These are phyloP conservation scores for Narcine bancroftii DNA, from an alignment of 2,113 vertebrate genomes.

Conservation along the genomic window DNA sequence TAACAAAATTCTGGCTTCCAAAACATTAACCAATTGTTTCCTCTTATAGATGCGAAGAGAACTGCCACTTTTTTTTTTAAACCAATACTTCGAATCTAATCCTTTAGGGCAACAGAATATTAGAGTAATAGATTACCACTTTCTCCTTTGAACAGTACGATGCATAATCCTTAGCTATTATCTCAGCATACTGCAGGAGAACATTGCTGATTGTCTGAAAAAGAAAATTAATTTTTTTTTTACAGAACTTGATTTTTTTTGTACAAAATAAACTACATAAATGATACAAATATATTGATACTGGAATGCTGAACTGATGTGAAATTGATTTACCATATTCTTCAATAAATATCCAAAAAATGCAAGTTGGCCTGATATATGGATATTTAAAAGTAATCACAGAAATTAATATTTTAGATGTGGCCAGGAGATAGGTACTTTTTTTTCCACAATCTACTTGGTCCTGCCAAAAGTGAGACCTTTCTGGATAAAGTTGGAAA, in stretches of 20 bases:
- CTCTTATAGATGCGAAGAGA: background rate
- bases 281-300: background rate
- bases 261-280: background rate
- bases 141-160: slow-evolving; percentile 94
- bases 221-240: background rate
- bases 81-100: background rate
- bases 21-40: background rate
- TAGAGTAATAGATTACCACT: slow-evolving; percentile 57
- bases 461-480: too few species aligned
- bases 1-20: background rate
- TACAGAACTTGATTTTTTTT: background rate
- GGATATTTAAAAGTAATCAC: background rate
- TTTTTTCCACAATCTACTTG: too few species aligned
- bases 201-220: slow-evolving; percentile 93
- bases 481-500: too few species aligned
- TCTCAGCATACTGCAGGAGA: slow-evolving; percentile 85
- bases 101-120: background rate
- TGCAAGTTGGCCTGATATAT: background rate
- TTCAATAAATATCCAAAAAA: background rate
- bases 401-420: too few species aligned
- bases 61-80: background rate
- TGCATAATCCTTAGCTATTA: slow-evolving; percentile 86
- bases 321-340: background rate
- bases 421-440: too few species aligned
- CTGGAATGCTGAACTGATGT: background rate